These are phyloP conservation scores for Pterostichus madidus DNA, from an alignment of 2,888 invertebrate genomes.

Conservation along the genomic window DNA sequence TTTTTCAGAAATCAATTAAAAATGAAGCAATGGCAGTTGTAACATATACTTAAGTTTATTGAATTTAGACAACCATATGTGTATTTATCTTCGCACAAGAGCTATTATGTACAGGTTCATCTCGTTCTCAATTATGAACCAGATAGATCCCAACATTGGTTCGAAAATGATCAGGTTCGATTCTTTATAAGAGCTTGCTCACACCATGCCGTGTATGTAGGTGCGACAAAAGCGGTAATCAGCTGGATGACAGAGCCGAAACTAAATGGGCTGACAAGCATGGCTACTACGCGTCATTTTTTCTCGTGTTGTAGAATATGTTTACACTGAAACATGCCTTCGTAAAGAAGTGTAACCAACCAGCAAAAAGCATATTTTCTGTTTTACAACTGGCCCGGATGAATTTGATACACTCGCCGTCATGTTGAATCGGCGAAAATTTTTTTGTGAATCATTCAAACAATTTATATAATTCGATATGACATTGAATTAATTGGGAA, in stretches of 20 bases:
- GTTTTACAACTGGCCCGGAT: slow-evolving; percentile 24
- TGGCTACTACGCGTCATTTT: slow-evolving; percentile 33
- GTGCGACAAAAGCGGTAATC: slow-evolving; percentile 30
- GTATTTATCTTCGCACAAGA: background rate
- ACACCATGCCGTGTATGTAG: slow-evolving; percentile 7
- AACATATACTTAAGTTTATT: slow-evolving; percentile 1
- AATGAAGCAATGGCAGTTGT: background rate
- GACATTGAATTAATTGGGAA: slow-evolving; percentile 55
- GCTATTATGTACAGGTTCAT: background rate
- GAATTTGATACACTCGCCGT: slow-evolving; percentile 44
- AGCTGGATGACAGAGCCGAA: slow-evolving; percentile 42
- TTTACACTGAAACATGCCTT: slow-evolving; percentile 33
- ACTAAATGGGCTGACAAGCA: slow-evolving; percentile 32
- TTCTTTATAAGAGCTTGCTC: background rate
- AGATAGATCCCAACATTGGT: background rate
- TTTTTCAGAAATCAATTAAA: no score
- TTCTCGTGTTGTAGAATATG: slow-evolving; percentile 23
- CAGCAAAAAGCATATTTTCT: slow-evolving; percentile 25
- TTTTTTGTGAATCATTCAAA: slow-evolving; percentile 46
- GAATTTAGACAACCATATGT: slow-evolving; percentile 3
- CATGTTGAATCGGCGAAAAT: slow-evolving; percentile 56
- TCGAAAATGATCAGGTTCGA: background rate
- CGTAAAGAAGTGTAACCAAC: slow-evolving; percentile 33
- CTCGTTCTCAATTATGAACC: background rate
- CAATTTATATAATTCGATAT: slow-evolving; percentile 51